Conservation (phyloP, 2,888 invertebrate genomes). For the Parnassius glacialis region DNA sequence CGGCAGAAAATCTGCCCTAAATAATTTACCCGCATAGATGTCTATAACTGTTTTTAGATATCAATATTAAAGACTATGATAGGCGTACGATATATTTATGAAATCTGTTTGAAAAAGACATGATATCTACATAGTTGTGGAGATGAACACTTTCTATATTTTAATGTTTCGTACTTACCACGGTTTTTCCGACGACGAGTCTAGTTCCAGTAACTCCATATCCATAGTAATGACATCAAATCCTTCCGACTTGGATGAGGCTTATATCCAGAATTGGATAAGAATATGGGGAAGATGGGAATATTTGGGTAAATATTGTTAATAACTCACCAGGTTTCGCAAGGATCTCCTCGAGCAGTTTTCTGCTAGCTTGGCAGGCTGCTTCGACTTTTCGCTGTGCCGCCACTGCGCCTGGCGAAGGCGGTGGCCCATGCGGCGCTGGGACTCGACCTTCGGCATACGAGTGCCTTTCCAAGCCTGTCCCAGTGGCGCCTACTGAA, state of each 20-base stretch:
- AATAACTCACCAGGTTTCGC: slow-evolving; percentile 74
- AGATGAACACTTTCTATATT: neutral
- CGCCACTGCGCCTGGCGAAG: slow-evolving; percentile 65
- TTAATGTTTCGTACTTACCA: neutral
- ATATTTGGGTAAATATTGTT: too few species aligned
- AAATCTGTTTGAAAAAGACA: neutral
- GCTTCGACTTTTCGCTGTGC: slow-evolving; percentile 60
- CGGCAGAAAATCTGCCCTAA: too few species aligned
- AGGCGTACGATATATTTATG: too few species aligned
- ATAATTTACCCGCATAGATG: too few species aligned
- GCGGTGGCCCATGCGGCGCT: slow-evolving; percentile 66
- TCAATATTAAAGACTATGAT: too few species aligned
- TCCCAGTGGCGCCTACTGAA: slow-evolving; percentile 54
- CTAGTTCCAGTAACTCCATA: too few species aligned
- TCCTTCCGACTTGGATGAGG: too few species aligned
- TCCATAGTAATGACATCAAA: too few species aligned
- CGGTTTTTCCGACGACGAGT: neutral
- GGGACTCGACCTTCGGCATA: slow-evolving; percentile 67
- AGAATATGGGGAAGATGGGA: too few species aligned
- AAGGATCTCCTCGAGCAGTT: slow-evolving; percentile 85
- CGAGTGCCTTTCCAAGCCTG: slow-evolving; percentile 54
- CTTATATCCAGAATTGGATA: too few species aligned
- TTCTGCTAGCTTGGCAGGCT: slow-evolving; percentile 81
- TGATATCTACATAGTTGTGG: neutral
- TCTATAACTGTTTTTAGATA: too few species aligned